phyloP scores from a whole-genome alignment of 2,113 vertebrate genomes.

The Rhipidura dahli region DNA sequence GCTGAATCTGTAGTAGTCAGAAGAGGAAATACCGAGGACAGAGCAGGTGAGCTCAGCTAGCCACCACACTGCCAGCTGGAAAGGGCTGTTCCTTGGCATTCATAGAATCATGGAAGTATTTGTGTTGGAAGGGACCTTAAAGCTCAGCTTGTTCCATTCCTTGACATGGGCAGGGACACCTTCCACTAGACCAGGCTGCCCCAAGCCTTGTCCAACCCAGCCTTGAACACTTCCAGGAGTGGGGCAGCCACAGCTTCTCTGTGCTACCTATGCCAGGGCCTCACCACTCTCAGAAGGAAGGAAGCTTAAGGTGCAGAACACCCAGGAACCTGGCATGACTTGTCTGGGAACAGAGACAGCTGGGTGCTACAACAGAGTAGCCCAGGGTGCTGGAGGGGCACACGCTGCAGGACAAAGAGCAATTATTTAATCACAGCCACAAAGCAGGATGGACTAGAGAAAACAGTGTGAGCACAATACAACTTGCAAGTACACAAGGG shows the following conservation, averaged over 20 bases:
- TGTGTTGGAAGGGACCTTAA: neutral
- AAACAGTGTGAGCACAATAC: neutral
- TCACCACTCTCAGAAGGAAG: neutral
- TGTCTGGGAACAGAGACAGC: neutral
- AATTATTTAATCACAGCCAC: neutral
- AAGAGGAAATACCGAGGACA: neutral
- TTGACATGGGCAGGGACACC: neutral
- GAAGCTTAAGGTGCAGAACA: neutral
- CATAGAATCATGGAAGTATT: neutral
- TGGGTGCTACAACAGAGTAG: neutral
- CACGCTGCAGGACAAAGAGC: neutral
- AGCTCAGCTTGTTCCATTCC: neutral
- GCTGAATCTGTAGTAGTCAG: neutral
- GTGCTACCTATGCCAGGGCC: neutral
- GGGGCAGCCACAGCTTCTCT: neutral
- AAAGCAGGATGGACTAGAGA: neutral
- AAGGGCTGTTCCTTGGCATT: neutral
- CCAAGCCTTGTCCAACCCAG: neutral
- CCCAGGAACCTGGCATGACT: neutral
- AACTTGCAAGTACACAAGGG: neutral
- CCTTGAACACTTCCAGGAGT: neutral
- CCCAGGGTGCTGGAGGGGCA: neutral
- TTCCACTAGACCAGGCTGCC: accelerated
- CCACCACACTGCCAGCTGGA: neutral
- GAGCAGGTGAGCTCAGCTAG: neutral